Evolutionary conservation across 2,113 vertebrate species (phyloP).

Genomic region (Cebidichthys violaceus): DNA sequence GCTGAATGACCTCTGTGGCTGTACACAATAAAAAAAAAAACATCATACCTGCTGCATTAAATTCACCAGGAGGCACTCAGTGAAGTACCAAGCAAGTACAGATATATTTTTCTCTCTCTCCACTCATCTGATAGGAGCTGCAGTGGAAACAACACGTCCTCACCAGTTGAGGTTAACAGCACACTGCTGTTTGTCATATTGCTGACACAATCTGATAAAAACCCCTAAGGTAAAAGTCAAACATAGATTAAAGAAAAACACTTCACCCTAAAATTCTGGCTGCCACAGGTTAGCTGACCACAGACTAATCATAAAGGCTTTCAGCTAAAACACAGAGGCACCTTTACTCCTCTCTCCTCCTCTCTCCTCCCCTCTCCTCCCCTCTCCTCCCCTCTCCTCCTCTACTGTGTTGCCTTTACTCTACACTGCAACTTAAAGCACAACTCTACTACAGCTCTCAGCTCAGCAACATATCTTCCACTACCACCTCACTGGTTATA

Average conservation of each 20-base stretch:
- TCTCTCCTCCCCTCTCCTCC: background rate
- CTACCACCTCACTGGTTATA: background rate
- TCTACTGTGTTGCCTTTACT: background rate
- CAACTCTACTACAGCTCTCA: background rate
- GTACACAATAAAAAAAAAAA: conserved; percentile 62
- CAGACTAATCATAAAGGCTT: conserved; percentile 50
- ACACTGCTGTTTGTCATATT: conserved; percentile 37
- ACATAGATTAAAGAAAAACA: conserved; percentile 47
- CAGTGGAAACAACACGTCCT: conserved; percentile 24
- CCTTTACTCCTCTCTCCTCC: background rate
- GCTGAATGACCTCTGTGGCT: conserved; percentile 43
- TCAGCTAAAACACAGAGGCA: conserved; percentile 30
- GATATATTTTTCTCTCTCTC: conserved; percentile 19
- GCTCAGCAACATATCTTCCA: conserved; percentile 16
- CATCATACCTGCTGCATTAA: conserved; percentile 36
- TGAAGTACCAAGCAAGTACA: background rate
- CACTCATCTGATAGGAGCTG: conserved; percentile 19
- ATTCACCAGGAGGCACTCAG: conserved; percentile 16
- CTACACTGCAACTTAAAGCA: background rate
- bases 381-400: background rate
- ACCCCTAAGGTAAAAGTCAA: conserved; percentile 46
- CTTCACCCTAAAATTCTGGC: conserved; percentile 23
- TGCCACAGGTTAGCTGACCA: conserved; percentile 45
- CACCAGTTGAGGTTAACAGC: conserved; percentile 23
- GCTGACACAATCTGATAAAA: conserved; percentile 61